A percentile compares a stretch with the other conserved stretches of the same genome.
Conservation (phyloP, 1,140 invertebrate species). For the Orius laevigatus region DNA sequence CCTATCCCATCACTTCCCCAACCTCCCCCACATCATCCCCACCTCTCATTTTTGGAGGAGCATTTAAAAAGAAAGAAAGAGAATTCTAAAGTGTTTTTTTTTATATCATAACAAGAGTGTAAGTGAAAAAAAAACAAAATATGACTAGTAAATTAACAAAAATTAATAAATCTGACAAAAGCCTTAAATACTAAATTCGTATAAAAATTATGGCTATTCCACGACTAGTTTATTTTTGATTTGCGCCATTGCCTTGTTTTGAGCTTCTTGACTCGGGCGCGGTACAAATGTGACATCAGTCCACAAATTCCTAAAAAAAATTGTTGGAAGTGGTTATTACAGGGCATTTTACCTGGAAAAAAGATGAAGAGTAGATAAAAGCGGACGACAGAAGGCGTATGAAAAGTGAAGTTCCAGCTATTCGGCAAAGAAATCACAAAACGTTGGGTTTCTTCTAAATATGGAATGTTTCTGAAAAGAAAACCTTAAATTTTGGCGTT, state of each 20-base stretch:
- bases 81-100: no score
- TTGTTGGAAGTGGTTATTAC: constrained; percentile 11
- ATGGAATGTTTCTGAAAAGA: constrained; percentile 54
- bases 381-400: constrained; percentile 63
- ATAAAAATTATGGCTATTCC: background rate
- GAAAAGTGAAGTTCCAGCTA: constrained; percentile 67
- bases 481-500: constrained; percentile 14
- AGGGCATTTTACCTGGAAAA: constrained; percentile 36
- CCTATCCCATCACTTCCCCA: no score
- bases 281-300: constrained; percentile 67
- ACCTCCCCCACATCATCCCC: no score
- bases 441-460: constrained; percentile 68
- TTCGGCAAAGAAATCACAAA: constrained; percentile 70
- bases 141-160: no score
- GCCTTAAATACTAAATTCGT: no score
- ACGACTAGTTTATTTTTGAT: constrained; percentile 11
- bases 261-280: constrained; percentile 42
- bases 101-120: no score
- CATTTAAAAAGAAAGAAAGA: no score
- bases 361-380: constrained; percentile 60
- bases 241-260: constrained; percentile 23
- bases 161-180: no score
- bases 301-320: constrained; percentile 38
- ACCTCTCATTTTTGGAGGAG: no score
- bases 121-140: no score